A percentile compares a stretch with the other conserved stretches of the same genome.
Conservation (phyloP, 2,113 vertebrate genomes). For the Gambusia affinis region DNA sequence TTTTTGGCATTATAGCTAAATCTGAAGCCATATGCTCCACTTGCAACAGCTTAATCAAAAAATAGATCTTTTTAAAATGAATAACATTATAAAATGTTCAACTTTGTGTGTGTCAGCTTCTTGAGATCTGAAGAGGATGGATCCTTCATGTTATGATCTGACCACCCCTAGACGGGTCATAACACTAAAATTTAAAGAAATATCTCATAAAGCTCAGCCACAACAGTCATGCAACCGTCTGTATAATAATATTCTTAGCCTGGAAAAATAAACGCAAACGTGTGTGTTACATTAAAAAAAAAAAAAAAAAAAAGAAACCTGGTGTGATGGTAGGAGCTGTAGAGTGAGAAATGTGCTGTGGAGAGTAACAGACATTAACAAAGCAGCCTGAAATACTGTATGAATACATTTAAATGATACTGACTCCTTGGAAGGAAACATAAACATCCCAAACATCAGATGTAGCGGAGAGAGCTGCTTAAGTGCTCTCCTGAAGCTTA, state of each 20-base stretch:
- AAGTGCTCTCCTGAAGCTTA: neutral
- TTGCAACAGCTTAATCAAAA: too few species aligned
- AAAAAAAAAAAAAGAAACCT: neutral
- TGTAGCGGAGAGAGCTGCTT: neutral
- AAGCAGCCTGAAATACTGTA: neutral
- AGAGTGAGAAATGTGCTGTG: neutral
- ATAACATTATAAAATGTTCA: too few species aligned
- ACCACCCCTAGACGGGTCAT: too few species aligned
- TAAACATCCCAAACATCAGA: neutral
- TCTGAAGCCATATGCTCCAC: too few species aligned
- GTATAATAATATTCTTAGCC: neutral
- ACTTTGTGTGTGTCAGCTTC: too few species aligned
- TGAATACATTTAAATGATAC: constrained; percentile 4
- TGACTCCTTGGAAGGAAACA: neutral
- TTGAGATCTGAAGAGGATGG: too few species aligned
- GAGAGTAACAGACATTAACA: neutral
- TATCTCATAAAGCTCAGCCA: too few species aligned
- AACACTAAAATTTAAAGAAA: too few species aligned
- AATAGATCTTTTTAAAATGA: too few species aligned
- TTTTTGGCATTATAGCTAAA: too few species aligned
- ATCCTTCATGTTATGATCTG: too few species aligned
- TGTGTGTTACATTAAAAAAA: neutral
- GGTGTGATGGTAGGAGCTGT: neutral
- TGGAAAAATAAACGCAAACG: neutral
- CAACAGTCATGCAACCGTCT: neutral